A percentile compares a stretch with the other conserved stretches of the same genome.
phyloP scores from a whole-genome alignment of 2,797 vertebrate genomes.

The Kryptopterus vitreolus region DNA sequence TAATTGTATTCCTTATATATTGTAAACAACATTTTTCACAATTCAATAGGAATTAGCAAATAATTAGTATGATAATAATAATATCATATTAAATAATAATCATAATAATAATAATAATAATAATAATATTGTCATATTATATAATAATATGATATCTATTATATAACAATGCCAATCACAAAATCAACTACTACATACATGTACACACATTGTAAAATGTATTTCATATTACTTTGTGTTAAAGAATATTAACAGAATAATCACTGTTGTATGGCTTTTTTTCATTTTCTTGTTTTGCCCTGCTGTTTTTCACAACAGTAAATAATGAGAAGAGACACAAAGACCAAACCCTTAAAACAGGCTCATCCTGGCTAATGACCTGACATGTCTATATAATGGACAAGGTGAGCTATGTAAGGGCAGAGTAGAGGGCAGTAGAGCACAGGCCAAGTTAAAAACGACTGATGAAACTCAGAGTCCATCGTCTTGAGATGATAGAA shows the following conservation, averaged over 20 bases:
- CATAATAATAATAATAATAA: neutral
- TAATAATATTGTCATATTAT: neutral
- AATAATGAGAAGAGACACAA: conserved; percentile 20
- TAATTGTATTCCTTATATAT: neutral
- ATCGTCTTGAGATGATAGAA: conserved; percentile 47
- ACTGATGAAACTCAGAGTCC: conserved; percentile 45
- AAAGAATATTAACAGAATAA: neutral
- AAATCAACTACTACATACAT: too few species aligned
- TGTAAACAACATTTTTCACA: neutral
- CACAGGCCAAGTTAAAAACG: conserved; percentile 32
- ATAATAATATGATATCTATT: neutral
- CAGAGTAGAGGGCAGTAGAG: conserved; percentile 37
- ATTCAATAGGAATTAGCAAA: too few species aligned
- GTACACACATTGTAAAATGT: neutral
- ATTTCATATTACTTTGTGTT: neutral
- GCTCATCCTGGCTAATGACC: conserved; percentile 49
- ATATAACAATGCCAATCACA: neutral
- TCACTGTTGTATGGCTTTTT: neutral
- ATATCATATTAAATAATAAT: neutral
- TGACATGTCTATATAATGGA: conserved; percentile 41
- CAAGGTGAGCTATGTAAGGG: conserved; percentile 33
- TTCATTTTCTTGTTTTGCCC: neutral
- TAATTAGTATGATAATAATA: neutral
- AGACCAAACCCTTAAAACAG: conserved; percentile 21
- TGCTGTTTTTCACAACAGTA: neutral